Base-by-base conservation (phyloP, 1,140 invertebrate genomes). In the Calephelis nemesis region DNA sequence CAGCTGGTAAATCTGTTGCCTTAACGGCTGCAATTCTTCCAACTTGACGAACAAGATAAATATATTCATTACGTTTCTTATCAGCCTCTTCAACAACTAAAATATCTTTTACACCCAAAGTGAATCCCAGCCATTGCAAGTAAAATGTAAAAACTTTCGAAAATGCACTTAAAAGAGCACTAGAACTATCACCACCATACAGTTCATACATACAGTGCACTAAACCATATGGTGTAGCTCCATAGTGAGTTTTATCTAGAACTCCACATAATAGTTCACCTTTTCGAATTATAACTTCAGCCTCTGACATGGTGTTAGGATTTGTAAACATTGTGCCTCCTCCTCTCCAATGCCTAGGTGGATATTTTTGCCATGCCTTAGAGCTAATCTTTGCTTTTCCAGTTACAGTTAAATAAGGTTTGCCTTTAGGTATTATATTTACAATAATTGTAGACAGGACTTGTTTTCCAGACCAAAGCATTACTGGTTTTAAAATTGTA, bases 391-490 rank as follows among this genome's bases (percentile, higher is more conserved):
- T 99, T 0, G 98, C 94, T 70, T 93, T 95, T 0, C 97, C 95
- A 47, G 91, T 93, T 62, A 99, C 89, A 83, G 97, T 97, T 1
- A 99, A 95, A 3, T 93, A 92, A 0, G 94, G 91, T 80, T 95
- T 95, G 5, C 94, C 95, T 69, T 94, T 90, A 0, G 98, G 98
- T 70, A 97, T 96, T 10, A 96, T 92, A 90, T 99, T 99, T 0
- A 97, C 95, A 5, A 99, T 95, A 5, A 98, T 93, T 2, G 97
- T 98, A 0, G 97, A 97, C 11, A 98, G 85, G 39, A 98, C 93
- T 93, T 99, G 99, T 93, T 99, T 99, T 15, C 99, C 99, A 30
- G 98, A 98, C 98, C 98, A 99, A 0, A 99, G 85, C n/a, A 76
- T 78, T 5, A 90, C 69, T 5, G 99, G 99, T 93, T 99, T 99